These are phyloP conservation scores for Rhea americana DNA, from an alignment of 2,113 vertebrate species.

Conservation along the genomic window DNA sequence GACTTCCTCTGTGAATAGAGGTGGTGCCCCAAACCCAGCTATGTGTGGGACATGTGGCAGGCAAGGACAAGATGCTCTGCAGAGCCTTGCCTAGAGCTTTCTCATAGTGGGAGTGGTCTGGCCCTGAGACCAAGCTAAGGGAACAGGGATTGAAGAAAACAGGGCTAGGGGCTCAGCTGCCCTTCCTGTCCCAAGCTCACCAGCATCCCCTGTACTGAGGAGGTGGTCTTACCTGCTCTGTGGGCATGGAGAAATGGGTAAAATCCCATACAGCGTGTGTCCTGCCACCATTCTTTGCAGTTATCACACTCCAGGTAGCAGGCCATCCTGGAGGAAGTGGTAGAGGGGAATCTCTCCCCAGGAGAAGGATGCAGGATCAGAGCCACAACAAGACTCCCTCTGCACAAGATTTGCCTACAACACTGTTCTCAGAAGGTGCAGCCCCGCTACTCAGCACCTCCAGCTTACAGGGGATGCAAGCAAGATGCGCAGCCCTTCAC, in stretches of 20 bases:
- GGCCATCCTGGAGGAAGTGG: background rate
- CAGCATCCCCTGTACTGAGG: rapidly evolving
- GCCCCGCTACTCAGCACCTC: background rate
- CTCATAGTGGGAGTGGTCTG: background rate
- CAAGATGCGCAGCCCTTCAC: background rate
- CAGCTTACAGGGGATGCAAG: rapidly evolving
- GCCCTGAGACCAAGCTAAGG: background rate
- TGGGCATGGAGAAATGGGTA: background rate
- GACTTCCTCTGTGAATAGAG: background rate
- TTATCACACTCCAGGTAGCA: too few species aligned
- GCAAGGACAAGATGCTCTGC: background rate
- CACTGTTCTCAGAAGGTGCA: rapidly evolving
- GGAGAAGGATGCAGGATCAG: background rate
- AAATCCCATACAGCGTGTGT: too few species aligned
- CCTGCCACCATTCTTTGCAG: background rate
- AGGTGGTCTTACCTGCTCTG: background rate
- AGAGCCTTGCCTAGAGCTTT: background rate
- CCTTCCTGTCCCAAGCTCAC: background rate
- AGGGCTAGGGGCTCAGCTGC: background rate
- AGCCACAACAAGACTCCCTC: background rate
- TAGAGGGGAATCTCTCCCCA: background rate
- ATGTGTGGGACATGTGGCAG: background rate
- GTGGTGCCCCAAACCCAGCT: background rate
- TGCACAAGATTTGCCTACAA: background rate
- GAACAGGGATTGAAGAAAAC: background rate